Conservation (phyloP, 2,888 invertebrate species). For the Euzophera pinguis region DNA sequence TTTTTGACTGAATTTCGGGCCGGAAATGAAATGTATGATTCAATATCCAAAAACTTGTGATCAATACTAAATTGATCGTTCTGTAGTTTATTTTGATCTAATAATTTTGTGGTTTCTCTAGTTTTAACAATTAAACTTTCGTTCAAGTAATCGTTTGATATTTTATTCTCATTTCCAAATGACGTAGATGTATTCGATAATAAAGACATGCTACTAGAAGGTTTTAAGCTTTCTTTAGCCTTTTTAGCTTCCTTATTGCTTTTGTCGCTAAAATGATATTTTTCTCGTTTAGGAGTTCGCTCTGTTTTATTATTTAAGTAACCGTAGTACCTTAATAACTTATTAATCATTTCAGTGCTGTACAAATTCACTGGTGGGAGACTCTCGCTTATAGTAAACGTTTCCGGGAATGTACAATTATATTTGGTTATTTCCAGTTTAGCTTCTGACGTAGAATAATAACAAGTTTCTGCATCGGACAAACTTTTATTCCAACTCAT, state of each 20-base stretch:
- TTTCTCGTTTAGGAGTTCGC: conserved; percentile 43
- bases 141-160: conserved; percentile 47
- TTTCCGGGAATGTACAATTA: conserved; percentile 73
- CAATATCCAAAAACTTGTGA: conserved; percentile 53
- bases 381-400: conserved; percentile 72
- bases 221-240: background rate
- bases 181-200: background rate
- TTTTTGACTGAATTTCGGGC: conserved; percentile 37
- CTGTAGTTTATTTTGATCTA: conserved; percentile 57
- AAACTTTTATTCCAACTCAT: conserved; percentile 74
- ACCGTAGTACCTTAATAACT: conserved; percentile 67
- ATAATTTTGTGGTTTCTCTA: conserved; percentile 49
- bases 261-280: conserved; percentile 32
- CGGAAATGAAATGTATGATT: conserved; percentile 34
- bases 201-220: background rate
- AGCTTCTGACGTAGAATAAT: conserved; percentile 65
- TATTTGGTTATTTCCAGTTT: conserved; percentile 68
- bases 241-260: conserved; percentile 23
- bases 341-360: conserved; percentile 75
- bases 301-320: conserved; percentile 71
- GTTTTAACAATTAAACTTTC: conserved; percentile 47
- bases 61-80: conserved; percentile 54
- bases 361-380: conserved; percentile 72
- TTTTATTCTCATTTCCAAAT: conserved; percentile 40
- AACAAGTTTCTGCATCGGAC: conserved; percentile 61